A percentile compares a stretch with the other conserved stretches of the same genome.
Conservation (phyloP, 1,140 invertebrate genomes). For the Acromyrmex charruanus region DNA sequence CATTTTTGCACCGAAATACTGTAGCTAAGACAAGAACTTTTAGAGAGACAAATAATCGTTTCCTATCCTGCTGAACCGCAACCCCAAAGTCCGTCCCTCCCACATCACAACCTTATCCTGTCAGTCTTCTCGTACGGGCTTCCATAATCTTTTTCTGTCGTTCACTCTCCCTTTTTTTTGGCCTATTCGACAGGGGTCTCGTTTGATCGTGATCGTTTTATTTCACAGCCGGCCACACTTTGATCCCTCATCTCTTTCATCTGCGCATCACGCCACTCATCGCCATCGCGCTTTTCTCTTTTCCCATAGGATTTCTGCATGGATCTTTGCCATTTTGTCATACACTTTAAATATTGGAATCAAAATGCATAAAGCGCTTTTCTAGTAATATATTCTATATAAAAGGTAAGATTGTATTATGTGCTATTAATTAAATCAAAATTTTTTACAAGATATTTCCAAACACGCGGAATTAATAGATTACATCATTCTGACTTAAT, state of each 20-base stretch:
- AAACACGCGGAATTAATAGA: not conserved
- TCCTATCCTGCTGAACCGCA: not conserved
- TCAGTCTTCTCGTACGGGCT: constrained; percentile 33
- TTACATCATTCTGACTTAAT: not conserved
- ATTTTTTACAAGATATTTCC: not conserved
- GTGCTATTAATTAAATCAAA: not conserved
- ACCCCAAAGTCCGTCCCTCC: constrained; percentile 5
- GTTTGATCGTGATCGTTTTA: constrained; percentile 62
- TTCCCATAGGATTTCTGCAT: constrained; percentile 25
- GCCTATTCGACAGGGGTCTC: constrained; percentile 44
- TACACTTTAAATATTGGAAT: constrained; percentile 1
- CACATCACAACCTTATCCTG: constrained; percentile 16
- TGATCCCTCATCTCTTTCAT: constrained; percentile 66
- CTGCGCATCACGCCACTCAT: constrained; percentile 13
- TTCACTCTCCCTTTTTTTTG: constrained; percentile 36
- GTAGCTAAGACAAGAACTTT: constrained; percentile 18
- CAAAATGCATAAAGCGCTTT: constrained; percentile 29
- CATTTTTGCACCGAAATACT: not conserved
- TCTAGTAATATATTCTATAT: not conserved
- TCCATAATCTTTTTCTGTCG: constrained; percentile 28
- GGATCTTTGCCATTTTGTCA: constrained; percentile 41
- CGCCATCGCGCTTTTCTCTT: constrained; percentile 18
- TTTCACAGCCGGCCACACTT: constrained; percentile 57
- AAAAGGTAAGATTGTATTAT: not conserved
- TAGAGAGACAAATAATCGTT: constrained; percentile 26